These are phyloP conservation scores for Caranx ignobilis DNA, from an alignment of 2,113 vertebrate genomes.

Conservation along the genomic window DNA sequence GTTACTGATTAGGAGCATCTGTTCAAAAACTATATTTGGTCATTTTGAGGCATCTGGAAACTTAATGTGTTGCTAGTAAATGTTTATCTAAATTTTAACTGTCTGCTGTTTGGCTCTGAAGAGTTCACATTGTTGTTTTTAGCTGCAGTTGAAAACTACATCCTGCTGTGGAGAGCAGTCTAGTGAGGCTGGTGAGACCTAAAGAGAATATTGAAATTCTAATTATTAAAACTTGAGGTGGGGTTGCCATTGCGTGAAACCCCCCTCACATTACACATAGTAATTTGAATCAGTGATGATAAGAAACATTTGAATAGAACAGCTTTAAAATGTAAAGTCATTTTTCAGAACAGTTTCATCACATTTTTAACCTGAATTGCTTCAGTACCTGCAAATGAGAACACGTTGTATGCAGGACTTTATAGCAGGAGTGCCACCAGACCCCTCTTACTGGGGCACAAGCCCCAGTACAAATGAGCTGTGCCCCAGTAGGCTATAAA, in stretches of 20 bases:
- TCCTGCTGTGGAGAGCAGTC: slow-evolving; percentile 10
- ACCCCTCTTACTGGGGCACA: no score
- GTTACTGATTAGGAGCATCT: background rate
- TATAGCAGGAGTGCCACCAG: no score
- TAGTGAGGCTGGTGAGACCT: slow-evolving; percentile 22
- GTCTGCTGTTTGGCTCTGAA: background rate
- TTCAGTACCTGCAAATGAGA: background rate
- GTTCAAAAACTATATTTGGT: background rate
- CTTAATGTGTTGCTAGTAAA: background rate
- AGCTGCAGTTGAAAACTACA: background rate
- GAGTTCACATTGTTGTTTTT: background rate
- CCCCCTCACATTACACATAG: background rate
- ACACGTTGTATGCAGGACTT: background rate
- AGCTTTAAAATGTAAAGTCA: background rate
- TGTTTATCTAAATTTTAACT: background rate
- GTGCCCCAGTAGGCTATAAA: no score
- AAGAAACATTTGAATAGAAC: background rate
- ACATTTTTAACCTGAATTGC: background rate
- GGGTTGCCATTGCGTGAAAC: background rate
- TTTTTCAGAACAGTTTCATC: background rate
- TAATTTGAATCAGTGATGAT: background rate
- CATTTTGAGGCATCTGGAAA: background rate
- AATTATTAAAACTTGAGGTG: no score
- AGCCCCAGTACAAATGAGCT: no score
- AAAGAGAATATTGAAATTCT: background rate